Base-by-base conservation (phyloP, 2,113 vertebrate species). In the Periophthalmus modestus region DNA sequence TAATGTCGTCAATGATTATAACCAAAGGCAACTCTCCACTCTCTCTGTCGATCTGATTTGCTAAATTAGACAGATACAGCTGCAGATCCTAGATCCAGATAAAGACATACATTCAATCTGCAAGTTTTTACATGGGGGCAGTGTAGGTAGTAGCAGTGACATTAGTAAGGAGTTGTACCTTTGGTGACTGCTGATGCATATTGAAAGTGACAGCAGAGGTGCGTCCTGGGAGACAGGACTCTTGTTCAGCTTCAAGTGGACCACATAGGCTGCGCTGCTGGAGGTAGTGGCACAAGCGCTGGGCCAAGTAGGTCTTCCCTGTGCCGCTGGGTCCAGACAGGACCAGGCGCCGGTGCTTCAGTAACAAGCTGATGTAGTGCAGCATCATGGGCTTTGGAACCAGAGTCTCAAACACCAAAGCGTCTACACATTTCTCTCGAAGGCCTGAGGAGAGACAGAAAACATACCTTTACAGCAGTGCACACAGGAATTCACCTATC, bases 321-420 rank as follows among this genome's bases (percentile, higher is more conserved):
- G 97, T 99, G 71, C 97, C 97, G 0, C 97, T 99, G 78, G 97
- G 96, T 12, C 97, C 97, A 0, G 96, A 97, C 80, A 98, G 92
- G 72, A 99, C 92, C 21, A 98, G 95, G 5, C 97, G 95, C 18
- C 97, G 91, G 91, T 98, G 97, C 86, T 98, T 99, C 69, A 97
- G 93, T 83, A 98, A 93, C 69, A 98, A 93, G 82, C 96, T 95
- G 82, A 98, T 96, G 84, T 99, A 99, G 74, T 99, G 97, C 89
- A 95, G 95, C 95, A 98, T 95, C 97, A 99, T 97, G 55, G 97
- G 96, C 90, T 98, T 98, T 58, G 97, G 97, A 80, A 99, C 93
- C 36, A 99, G 93, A 0, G 96, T 98, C 92, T 98, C 96, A 0
- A 99, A 99, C 83, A 98, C 96, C 80, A 99, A 92, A 57, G 95